Conservation (phyloP, 1,140 invertebrate species). For the Penaeus japonicus region DNA sequence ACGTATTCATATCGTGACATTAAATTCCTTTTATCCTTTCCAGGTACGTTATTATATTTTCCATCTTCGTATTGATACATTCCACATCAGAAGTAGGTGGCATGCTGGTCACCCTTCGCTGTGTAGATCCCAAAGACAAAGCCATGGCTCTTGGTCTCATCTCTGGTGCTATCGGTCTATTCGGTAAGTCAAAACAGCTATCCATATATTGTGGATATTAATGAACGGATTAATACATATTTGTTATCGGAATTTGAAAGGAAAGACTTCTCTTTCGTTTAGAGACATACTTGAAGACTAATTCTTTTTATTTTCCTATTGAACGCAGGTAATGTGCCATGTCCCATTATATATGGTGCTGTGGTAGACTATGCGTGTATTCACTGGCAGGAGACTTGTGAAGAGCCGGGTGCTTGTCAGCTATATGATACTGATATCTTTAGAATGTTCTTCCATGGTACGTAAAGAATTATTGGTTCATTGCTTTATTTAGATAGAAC, state of each 20-base stretch:
- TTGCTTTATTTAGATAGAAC: background rate
- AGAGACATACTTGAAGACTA: background rate
- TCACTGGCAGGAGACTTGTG: conserved; percentile 84
- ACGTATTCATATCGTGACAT: conserved; percentile 71
- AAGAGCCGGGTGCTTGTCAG: conserved; percentile 80
- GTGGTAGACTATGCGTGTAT: conserved; percentile 91
- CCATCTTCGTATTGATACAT: conserved; percentile 87
- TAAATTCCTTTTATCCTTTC: conserved; percentile 71
- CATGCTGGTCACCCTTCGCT: conserved; percentile 87
- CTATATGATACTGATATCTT: conserved; percentile 85
- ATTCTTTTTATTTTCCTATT: conserved; percentile 24
- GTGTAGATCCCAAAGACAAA: conserved; percentile 90
- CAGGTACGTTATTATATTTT: conserved; percentile 83
- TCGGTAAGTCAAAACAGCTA: conserved; percentile 72
- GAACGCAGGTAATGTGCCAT: conserved; percentile 80
- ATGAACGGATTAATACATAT: background rate
- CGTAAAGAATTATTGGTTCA: conserved; percentile 45
- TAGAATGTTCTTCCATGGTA: conserved; percentile 86
- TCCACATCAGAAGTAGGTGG: conserved; percentile 91
- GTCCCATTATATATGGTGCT: conserved; percentile 89
- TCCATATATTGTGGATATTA: background rate
- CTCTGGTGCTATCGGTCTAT: conserved; percentile 90
- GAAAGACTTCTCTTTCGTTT: background rate
- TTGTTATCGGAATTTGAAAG: background rate
- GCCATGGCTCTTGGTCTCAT: conserved; percentile 93